phyloP scores from a whole-genome alignment of 2,113 vertebrate species.

The Aegotheles bennettii region DNA sequence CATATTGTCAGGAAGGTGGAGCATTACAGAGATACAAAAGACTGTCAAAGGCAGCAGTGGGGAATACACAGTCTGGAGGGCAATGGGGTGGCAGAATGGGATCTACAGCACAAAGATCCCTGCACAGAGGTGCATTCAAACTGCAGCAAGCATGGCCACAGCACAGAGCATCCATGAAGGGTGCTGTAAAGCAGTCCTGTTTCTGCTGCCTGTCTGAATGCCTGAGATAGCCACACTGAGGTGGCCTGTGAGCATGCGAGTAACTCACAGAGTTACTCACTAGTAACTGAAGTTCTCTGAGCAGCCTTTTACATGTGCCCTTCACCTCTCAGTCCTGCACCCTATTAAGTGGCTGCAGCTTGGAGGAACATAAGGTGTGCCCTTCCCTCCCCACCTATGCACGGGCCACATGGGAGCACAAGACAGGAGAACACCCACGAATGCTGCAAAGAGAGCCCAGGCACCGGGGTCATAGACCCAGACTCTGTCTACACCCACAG shows the following conservation, averaged over 20 bases:
- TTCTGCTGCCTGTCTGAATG: neutral
- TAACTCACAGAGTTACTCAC: neutral
- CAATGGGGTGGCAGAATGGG: neutral
- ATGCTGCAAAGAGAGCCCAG: neutral
- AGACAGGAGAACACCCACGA: fast-evolving
- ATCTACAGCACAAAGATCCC: neutral
- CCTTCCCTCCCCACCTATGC: neutral
- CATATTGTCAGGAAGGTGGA: neutral
- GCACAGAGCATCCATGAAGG: neutral
- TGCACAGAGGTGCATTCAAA: neutral
- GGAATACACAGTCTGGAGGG: neutral
- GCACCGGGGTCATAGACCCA: neutral
- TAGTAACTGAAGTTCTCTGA: neutral
- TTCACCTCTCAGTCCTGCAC: neutral
- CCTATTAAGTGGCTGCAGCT: neutral
- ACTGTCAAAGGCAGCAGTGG: neutral
- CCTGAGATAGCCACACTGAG: neutral
- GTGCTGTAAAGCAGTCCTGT: neutral
- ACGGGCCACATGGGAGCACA: neutral
- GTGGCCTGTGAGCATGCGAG: neutral
- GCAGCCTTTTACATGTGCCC: fast-evolving
- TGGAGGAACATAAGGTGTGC: neutral
- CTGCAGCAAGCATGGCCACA: neutral
- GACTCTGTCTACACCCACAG: neutral
- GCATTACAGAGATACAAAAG: neutral